Conservation (phyloP, 2,797 vertebrate species). For the Eleutherodactylus coqui region DNA sequence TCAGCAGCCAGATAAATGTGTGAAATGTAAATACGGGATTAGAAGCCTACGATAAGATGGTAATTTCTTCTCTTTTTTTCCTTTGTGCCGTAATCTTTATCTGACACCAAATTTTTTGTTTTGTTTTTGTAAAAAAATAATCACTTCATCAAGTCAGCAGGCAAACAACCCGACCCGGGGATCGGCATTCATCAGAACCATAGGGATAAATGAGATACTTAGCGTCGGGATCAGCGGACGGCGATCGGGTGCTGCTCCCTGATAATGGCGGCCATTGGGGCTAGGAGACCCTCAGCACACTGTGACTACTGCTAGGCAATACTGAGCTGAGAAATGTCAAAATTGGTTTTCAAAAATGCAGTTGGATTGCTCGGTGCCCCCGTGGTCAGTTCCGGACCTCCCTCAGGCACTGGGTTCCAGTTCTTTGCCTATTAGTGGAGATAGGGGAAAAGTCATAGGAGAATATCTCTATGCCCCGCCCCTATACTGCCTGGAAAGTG, state of each 20-base stretch:
- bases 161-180: slow-evolving; percentile 4
- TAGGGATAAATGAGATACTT: slow-evolving; percentile 25
- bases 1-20: not conserved
- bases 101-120: slow-evolving; percentile 29
- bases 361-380: too few relatives aligned
- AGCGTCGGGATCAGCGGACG: not conserved
- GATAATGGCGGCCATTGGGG: not conserved
- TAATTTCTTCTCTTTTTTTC: not conserved
- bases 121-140: slow-evolving; percentile 34
- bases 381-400: too few relatives aligned
- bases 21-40: not conserved
- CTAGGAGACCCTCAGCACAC: not conserved
- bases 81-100: not conserved
- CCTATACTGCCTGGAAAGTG: too few relatives aligned
- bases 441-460: too few relatives aligned
- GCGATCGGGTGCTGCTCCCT: not conserved
- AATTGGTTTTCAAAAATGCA: too few relatives aligned
- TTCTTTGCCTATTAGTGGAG: too few relatives aligned
- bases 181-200: slow-evolving; percentile 12
- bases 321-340: too few relatives aligned
- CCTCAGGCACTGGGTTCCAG: too few relatives aligned
- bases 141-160: slow-evolving; percentile 33
- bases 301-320: not conserved
- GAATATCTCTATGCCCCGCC: too few relatives aligned
- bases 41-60: not conserved